Evolutionary conservation across 1,140 invertebrate genomes (phyloP), one percentile per base, ranked within the genome.

Genomic region (Agrilus planipennis): DNA sequence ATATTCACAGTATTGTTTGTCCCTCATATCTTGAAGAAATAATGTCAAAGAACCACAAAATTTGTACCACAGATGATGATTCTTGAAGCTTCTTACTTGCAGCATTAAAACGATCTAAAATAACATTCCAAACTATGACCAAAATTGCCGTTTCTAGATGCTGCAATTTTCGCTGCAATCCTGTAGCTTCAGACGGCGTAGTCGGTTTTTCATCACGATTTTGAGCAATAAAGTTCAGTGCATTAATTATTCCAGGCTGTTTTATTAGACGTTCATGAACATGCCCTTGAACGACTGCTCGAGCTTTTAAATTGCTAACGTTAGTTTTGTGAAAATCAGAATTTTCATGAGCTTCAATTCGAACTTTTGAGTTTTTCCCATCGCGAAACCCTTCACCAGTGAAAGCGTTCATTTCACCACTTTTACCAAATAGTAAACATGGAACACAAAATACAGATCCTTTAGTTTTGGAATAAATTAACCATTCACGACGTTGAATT

Each of bases 71-170:
- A n/a, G n/a, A n/a, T n/a, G n/a, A n/a, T n/a, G n/a, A n/a, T n/a
- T n/a, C n/a, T n/a, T n/a, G n/a, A n/a, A n/a, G n/a, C n/a, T n/a
- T n/a, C n/a, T n/a, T n/a, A n/a, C n/a, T 27, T 2, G 34, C 27
- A 43, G 41, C 35, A 39, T 38, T 43, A 38, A 30, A 37, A 16
- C 23, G 41, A 37, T 39, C 21, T 30, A 18, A 19, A 39, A 29
- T 43, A 23, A 14, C 32, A 36, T 42, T 42, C 32, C 25, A 39
- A 29, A 39, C 41, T 12, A 42, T n/a, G n/a, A n/a, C n/a, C n/a
- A n/a, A n/a, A n/a, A n/a, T n/a, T n/a, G n/a, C n/a, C n/a, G n/a
- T n/a, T n/a, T n/a, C n/a, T n/a, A n/a, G n/a, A n/a, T n/a, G n/a
- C n/a, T n/a, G n/a, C n/a, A n/a, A n/a, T n/a, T 42, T 18, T 30